These are phyloP conservation scores for Epicauta chinensis DNA, from an alignment of 1,140 invertebrate species.

Conservation along the genomic window DNA sequence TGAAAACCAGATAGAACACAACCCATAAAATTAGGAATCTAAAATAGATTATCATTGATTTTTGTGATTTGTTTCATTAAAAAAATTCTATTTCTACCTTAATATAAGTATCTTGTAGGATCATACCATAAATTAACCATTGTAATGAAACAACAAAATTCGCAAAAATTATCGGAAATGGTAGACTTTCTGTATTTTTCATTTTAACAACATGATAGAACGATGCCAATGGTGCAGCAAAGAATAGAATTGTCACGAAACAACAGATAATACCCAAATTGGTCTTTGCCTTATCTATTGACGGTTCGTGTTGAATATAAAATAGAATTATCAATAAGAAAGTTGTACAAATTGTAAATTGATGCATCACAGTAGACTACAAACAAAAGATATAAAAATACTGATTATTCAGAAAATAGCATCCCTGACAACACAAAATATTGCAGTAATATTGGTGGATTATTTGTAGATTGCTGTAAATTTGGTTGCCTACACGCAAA, in stretches of 20 bases:
- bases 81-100: constrained; percentile 46
- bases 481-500: too few relatives aligned
- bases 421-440: too few relatives aligned
- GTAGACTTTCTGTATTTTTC: constrained; percentile 69
- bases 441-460: too few relatives aligned
- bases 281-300: constrained; percentile 19
- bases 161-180: constrained; percentile 69
- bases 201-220: constrained; percentile 68
- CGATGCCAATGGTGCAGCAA: constrained; percentile 70
- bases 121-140: constrained; percentile 68
- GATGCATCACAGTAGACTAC: constrained; percentile 19
- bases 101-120: constrained; percentile 66
- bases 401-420: not conserved
- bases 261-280: constrained; percentile 56
- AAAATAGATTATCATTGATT: constrained; percentile 35
- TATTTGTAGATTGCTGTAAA: too few relatives aligned
- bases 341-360: constrained; percentile 21
- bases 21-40: constrained; percentile 68
- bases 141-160: constrained; percentile 67
- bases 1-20: constrained; percentile 60
- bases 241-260: constrained; percentile 65
- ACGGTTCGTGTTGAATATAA: constrained; percentile 23
- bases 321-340: constrained; percentile 22
- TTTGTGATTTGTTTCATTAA: constrained; percentile 1
- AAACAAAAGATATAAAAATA: not conserved